These are phyloP conservation scores for Agrotis clavis DNA, from an alignment of 2,888 invertebrate genomes.

Conservation along the genomic window DNA sequence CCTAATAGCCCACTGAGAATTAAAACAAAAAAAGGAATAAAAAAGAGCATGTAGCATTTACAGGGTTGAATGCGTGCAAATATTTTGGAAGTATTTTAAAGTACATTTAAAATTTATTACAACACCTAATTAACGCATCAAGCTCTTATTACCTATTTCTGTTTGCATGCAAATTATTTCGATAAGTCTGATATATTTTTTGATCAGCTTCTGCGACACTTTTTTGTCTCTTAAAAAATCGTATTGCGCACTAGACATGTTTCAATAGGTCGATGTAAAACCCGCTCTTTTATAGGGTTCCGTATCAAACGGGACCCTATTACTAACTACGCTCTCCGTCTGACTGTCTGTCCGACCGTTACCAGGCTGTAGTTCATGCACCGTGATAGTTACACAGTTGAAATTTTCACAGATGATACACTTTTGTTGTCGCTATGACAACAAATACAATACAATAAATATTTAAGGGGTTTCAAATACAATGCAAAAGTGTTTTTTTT, in stretches of 20 bases:
- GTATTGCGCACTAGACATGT: slow-evolving; percentile 12
- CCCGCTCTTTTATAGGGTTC: slow-evolving; percentile 16
- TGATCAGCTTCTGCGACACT: not conserved
- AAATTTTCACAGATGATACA: too few species aligned
- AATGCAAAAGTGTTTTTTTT: too few species aligned
- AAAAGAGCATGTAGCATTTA: slow-evolving; percentile 16
- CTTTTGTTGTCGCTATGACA: too few species aligned
- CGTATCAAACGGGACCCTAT: too few species aligned
- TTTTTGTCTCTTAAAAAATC: slow-evolving; percentile 37
- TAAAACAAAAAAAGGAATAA: too few species aligned
- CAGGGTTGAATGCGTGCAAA: not conserved
- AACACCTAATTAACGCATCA: slow-evolving; percentile 30
- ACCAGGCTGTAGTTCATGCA: too few species aligned
- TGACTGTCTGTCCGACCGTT: too few species aligned
- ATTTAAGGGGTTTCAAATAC: too few species aligned
- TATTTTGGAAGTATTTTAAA: not conserved
- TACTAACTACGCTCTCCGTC: too few species aligned
- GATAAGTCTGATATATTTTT: slow-evolving; percentile 25
- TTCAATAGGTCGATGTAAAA: slow-evolving; percentile 25
- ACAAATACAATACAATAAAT: too few species aligned
- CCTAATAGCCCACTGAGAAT: too few species aligned
- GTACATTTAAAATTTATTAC: slow-evolving; percentile 11
- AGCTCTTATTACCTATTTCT: slow-evolving; percentile 12
- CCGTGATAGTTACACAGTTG: too few species aligned
- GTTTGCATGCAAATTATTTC: slow-evolving; percentile 30